A percentile compares a stretch with the other conserved stretches of the same genome.
Evolutionary conservation across 2,888 invertebrate species (phyloP).

Genomic region (Melanostoma scalare): DNA sequence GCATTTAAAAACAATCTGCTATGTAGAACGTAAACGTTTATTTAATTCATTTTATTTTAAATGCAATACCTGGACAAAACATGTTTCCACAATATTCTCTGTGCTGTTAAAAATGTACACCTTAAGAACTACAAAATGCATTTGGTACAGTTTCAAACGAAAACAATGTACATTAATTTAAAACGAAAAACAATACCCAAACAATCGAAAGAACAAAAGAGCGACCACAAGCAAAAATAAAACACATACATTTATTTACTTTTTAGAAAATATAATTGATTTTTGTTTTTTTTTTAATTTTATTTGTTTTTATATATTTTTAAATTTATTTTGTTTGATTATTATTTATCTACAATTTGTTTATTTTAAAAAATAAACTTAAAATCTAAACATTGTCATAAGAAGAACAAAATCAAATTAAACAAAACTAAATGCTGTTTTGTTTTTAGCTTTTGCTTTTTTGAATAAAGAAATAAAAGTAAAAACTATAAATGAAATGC

Average conservation of each 20-base stretch:
- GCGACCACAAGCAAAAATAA: constrained; percentile 43
- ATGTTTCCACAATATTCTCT: constrained; percentile 43
- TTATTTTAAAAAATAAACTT: constrained; percentile 45
- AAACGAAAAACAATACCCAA: constrained; percentile 22
- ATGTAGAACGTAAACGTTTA: constrained; percentile 71
- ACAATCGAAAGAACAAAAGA: constrained; percentile 17
- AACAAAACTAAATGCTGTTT: constrained; percentile 38
- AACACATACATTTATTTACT: constrained; percentile 54
- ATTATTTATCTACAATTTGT: constrained; percentile 65
- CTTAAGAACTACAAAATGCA: constrained; percentile 55
- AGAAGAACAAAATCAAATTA: constrained; percentile 15
- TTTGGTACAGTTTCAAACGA: constrained; percentile 5
- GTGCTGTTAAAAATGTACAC: constrained; percentile 62
- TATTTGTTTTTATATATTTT: constrained; percentile 36
- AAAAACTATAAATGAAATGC: constrained; percentile 46
- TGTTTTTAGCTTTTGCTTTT: not conserved
- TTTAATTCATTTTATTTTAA: constrained; percentile 58
- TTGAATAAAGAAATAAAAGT: constrained; percentile 20
- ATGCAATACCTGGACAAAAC: constrained; percentile 73
- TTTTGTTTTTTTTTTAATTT: constrained; percentile 44
- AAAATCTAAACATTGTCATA: constrained; percentile 61
- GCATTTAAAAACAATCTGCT: not conserved
- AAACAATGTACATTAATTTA: not conserved
- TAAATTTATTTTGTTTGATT: constrained; percentile 48
- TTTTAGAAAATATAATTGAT: constrained; percentile 70